phyloP scores from a whole-genome alignment of 2,113 vertebrate genomes.

The Xiphorhynchus elegans region DNA sequence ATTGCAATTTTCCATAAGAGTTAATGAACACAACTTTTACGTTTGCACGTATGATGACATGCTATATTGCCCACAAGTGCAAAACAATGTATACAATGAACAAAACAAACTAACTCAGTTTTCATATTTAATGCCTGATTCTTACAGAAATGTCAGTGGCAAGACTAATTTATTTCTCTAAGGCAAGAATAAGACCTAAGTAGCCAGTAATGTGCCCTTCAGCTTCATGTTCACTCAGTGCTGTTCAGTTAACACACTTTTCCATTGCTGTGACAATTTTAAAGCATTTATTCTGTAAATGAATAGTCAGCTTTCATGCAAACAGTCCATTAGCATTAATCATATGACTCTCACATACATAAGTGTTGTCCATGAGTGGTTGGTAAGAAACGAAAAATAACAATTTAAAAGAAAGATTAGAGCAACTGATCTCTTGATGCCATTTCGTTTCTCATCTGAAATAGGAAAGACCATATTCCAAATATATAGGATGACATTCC shows the following conservation, averaged over 20 bases:
- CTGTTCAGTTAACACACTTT: slow-evolving; percentile 23
- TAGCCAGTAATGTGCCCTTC: not conserved
- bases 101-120: not conserved
- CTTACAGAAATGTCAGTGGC: not conserved
- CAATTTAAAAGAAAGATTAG: not conserved
- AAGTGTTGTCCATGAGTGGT: not conserved
- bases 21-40: not conserved
- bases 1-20: not conserved
- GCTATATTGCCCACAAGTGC: not conserved
- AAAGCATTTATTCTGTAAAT: slow-evolving; percentile 49
- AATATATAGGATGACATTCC: not conserved
- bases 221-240: not conserved
- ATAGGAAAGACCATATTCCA: not conserved
- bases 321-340: slow-evolving; percentile 48
- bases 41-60: not conserved
- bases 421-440: not conserved
- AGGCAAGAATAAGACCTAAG: not conserved
- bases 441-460: not conserved
- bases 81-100: not conserved
- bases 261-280: not conserved
- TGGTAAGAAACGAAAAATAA: not conserved
- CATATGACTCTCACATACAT: not conserved
- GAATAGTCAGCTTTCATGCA: slow-evolving; percentile 19
- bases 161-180: not conserved
- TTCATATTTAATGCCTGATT: not conserved